phyloP scores from a whole-genome alignment of 2,888 invertebrate species.

The Carpatolechia fugitivella region DNA sequence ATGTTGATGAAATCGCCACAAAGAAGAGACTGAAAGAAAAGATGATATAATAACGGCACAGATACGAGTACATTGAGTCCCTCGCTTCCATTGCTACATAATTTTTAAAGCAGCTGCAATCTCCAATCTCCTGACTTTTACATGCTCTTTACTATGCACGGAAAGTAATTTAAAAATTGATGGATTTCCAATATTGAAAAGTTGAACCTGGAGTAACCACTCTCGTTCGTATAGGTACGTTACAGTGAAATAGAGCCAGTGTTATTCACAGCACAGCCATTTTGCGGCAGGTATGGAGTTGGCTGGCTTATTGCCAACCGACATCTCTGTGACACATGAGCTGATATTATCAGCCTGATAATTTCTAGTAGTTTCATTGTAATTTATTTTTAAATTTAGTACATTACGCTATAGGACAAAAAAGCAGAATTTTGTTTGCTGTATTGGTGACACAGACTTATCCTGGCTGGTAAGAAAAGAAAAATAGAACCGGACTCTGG shows the following conservation, averaged over 20 bases:
- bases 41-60: too few relatives aligned
- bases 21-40: too few relatives aligned
- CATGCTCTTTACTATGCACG: background rate
- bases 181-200: constrained; percentile 7
- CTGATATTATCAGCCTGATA: background rate
- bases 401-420: too few relatives aligned
- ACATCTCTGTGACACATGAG: background rate
- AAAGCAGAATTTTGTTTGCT: too few relatives aligned
- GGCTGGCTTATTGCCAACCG: background rate
- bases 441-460: too few relatives aligned
- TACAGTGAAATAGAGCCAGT: background rate
- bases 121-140: background rate
- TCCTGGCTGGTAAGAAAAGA: too few relatives aligned
- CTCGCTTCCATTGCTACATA: too few relatives aligned
- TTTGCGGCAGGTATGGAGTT: constrained; percentile 8
- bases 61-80: too few relatives aligned
- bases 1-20: too few relatives aligned
- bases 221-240: background rate
- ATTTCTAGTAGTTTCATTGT: background rate
- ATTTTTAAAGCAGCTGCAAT: background rate
- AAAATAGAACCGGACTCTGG: too few relatives aligned
- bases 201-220: background rate
- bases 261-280: constrained; percentile 7
- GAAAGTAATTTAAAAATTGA: constrained; percentile 4
- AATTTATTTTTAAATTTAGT: too few relatives aligned